Evolutionary conservation across 2,888 invertebrate species (phyloP), one percentile per base, ranked within the genome.

Genomic region (Thysanoteuthis rhombus): DNA sequence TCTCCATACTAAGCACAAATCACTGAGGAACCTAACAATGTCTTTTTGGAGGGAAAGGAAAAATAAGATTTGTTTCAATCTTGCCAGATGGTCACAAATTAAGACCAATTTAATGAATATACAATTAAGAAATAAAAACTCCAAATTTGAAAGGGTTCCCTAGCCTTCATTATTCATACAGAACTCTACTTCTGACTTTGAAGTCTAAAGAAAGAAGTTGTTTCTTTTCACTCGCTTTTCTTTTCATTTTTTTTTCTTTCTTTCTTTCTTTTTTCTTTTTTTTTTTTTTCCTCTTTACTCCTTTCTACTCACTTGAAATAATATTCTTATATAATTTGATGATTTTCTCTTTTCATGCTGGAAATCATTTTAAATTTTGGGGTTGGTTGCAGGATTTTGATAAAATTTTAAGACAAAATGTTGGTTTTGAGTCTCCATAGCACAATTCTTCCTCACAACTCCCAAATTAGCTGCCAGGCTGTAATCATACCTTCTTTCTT

Each of bases 31-130:
- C 75, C 75, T 25, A 75, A 16, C n/a, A 36, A 36, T 75, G n/a
- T n/a, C 75, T 36, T 36, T n/a, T n/a, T n/a, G 75, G 75, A 36
- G 75, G 12, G n/a, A 16, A n/a, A 75, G 36, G 32, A n/a, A 75
- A 75, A 75, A 75, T 28, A 58, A 75, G 75, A 75, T 75, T 75
- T 36, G 36, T 75, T n/a, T 75, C n/a, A 75, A 75, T 75, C 75
- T 75, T 75, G 75, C 75, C 75, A 75, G 75, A 75, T 75, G 75
- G 75, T 75, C 75, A 75, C 75, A 75, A 75, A n/a, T 75, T 75
- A 75, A 75, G 75, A 75, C 75, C 75, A 36, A 75, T 75, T n/a
- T 75, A 75, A n/a, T n/a, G 25, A 75, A 75, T 58, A 22, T 58
- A 25, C 6, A 75, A 75, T 75, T 52, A 52, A 52, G 22, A 75